Evolutionary conservation across 2,797 vertebrate species (phyloP).

Genomic region (Argya squamiceps): DNA sequence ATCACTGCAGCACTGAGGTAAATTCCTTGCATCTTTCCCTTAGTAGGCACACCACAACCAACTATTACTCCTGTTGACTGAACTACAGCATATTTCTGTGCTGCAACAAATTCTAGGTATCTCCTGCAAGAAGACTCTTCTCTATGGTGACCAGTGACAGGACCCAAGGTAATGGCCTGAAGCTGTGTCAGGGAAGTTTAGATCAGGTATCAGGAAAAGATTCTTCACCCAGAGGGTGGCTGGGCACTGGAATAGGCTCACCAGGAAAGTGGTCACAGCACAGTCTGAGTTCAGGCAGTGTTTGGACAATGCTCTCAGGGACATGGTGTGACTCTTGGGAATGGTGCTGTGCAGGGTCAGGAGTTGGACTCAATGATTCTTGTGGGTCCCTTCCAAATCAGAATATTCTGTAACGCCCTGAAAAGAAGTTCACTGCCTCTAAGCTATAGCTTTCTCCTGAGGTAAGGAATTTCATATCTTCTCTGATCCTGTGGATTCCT

Average conservation of each 20-base stretch:
- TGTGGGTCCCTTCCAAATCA: neutral
- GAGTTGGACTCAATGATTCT: neutral
- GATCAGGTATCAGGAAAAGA: neutral
- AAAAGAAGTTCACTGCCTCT: neutral
- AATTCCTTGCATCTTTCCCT: neutral
- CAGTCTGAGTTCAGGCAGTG: accelerated
- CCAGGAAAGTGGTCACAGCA: neutral
- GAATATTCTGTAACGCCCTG: neutral
- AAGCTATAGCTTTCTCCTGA: neutral
- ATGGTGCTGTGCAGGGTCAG: neutral
- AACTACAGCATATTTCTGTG: neutral
- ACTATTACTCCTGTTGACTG: neutral
- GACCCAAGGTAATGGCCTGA: neutral
- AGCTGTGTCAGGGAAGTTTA: neutral
- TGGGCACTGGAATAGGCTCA: neutral
- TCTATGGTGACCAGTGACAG: neutral
- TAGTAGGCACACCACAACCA: neutral
- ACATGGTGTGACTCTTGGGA: neutral
- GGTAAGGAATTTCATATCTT: neutral
- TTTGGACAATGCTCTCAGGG: neutral
- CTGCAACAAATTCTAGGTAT: neutral
- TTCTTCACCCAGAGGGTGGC: accelerated
- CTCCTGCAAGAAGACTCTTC: neutral
- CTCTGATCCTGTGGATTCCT: neutral
- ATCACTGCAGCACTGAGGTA: neutral